Percentiles rank a stretch among this genome's conserved stretches.
These are phyloP conservation scores for Elephas maximus DNA, from an alignment of 2,113 vertebrate genomes.

Conservation along the genomic window DNA sequence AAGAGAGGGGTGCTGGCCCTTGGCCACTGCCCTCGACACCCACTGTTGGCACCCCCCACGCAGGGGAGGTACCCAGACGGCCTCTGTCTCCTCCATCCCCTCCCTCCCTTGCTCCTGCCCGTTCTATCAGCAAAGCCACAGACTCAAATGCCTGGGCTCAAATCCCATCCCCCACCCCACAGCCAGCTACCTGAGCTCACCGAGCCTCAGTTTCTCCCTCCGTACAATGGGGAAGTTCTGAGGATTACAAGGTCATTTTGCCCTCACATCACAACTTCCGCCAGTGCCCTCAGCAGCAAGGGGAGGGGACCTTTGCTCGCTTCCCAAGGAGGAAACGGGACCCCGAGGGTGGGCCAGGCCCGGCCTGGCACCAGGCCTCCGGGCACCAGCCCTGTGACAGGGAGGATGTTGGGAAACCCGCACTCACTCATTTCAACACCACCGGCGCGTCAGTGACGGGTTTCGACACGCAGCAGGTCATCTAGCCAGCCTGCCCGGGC, in stretches of 20 bases:
- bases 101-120: not conserved
- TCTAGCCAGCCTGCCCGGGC: accelerated
- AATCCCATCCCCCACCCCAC: accelerated
- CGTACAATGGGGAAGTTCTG: too few species aligned
- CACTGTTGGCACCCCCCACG: not conserved
- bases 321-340: not conserved
- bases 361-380: constrained; percentile 40
- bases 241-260: accelerated
- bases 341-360: not conserved
- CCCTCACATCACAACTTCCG: accelerated
- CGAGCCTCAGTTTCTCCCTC: not conserved
- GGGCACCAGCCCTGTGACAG: constrained; percentile 46
- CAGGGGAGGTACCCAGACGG: accelerated
- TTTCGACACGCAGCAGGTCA: not conserved
- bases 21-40: not conserved
- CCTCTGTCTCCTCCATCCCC: not conserved
- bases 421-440: constrained; percentile 59
- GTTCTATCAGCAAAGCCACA: accelerated
- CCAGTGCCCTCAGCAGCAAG: not conserved
- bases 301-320: accelerated
- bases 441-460: not conserved
- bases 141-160: not conserved
- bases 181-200: not conserved
- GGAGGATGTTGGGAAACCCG: constrained; percentile 79
- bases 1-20: not conserved